Conservation (phyloP, 2,797 vertebrate species). For the Podarcis siculus region DNA sequence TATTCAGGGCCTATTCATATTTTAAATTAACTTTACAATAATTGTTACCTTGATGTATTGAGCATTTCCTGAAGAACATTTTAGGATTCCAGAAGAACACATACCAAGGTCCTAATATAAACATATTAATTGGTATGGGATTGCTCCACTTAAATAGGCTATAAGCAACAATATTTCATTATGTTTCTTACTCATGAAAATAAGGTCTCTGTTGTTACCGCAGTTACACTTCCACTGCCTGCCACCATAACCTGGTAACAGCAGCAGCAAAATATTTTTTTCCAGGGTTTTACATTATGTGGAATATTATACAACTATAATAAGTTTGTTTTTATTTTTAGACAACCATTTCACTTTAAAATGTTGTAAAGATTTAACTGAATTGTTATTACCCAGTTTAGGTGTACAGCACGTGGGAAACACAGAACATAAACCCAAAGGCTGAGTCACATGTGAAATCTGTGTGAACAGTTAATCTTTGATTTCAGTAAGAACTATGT, state of each 20-base stretch:
- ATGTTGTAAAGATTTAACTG: constrained; percentile 1
- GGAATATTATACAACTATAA: background rate
- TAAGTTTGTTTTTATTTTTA: constrained; percentile 8
- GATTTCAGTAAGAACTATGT: background rate
- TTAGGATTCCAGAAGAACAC: constrained; percentile 14
- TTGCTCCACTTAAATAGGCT: constrained; percentile 9
- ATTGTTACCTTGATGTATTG: constrained; percentile 7
- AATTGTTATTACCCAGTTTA: constrained; percentile 3
- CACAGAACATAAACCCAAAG: background rate
- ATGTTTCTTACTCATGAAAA: background rate
- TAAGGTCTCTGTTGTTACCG: background rate
- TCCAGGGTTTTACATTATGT: background rate
- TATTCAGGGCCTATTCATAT: constrained; percentile 24
- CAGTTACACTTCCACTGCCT: background rate
- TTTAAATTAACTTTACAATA: constrained; percentile 27
- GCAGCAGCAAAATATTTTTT: background rate
- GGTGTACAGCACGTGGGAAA: background rate
- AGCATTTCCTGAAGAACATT: constrained; percentile 6
- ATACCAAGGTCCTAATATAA: background rate
- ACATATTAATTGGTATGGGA: constrained; percentile 13
- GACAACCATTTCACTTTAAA: constrained; percentile 1
- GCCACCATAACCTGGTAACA: background rate
- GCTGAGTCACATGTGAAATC: background rate
- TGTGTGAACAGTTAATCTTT: background rate
- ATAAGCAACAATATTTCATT: constrained; percentile 21